Evolutionary conservation across 2,888 invertebrate species (phyloP), one percentile per base, ranked within the genome.

Genomic region (Drosophila multiciliata): DNA sequence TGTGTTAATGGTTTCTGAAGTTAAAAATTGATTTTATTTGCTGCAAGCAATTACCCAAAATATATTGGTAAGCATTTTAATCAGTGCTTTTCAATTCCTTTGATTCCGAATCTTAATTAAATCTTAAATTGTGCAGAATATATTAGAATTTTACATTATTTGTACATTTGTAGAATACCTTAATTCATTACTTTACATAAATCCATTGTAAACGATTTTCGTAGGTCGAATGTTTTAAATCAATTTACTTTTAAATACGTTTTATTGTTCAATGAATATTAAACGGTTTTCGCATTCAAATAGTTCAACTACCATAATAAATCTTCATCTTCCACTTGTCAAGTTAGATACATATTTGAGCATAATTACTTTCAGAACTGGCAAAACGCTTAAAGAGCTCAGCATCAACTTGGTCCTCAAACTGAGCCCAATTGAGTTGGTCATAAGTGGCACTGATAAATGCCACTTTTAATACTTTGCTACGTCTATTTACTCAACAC

Each of bases 261-360:
- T 15, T 12, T 45, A 1, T 45, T 15, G 20, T 12, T 20, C 7
- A 7, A n/a, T 40, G n/a, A 8, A 12, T 45, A 2, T 15, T 15
- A 45, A 45, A 2, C 8, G 23, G 45, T 45, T 45, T 45, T 15
- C 15, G 23, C n/a, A 38, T n/a, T 55, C 38, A n/a, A 5, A n/a
- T 3, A 55, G 29, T 55, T 12, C 1, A 12, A n/a, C n/a, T 29
- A 55, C 53, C 45, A 50, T 77, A 74, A 77, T 77, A 70, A 78
- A 77, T 77, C 78, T 64, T 74, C 48, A 78, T 74, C 75, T 62
- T 64, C 48, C 71, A 59, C 61, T 64, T 78, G 79, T 64, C 77
- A 74, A 42, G 57, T 57, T 20, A 32, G 49, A 78, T 45, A 45
- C 45, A 45, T 62, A 70, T 59, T 77, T 57, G 64, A 70, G 52